Evolutionary conservation across 2,888 invertebrate species (phyloP).

Genomic region (Unio pictorum): DNA sequence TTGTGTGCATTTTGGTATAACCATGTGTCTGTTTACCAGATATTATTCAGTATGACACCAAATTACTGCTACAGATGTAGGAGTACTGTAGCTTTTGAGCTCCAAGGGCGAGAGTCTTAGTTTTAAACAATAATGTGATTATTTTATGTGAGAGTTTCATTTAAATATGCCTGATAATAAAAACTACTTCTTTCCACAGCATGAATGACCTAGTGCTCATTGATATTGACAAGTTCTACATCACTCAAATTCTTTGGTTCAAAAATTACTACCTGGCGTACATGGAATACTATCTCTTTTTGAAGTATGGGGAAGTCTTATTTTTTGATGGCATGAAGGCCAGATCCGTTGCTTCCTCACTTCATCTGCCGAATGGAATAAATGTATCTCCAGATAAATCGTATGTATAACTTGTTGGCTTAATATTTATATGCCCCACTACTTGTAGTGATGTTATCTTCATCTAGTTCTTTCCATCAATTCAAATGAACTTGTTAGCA

Average conservation of each 20-base stretch:
- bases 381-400: conserved; percentile 30
- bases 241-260: conserved; percentile 17
- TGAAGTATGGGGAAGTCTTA: conserved; percentile 18
- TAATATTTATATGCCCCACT: background rate
- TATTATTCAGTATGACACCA: too few species aligned
- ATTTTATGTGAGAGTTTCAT: too few species aligned
- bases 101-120: too few species aligned
- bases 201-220: conserved; percentile 35
- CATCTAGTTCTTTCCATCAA: too few species aligned
- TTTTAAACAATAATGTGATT: too few species aligned
- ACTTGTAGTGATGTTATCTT: too few species aligned
- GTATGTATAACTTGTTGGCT: conserved; percentile 16
- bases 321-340: conserved; percentile 29
- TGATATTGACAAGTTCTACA: conserved; percentile 27
- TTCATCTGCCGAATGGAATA: conserved; percentile 30
- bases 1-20: too few species aligned
- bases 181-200: conserved; percentile 12
- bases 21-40: too few species aligned
- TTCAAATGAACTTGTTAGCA: too few species aligned
- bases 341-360: conserved; percentile 17
- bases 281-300: conserved; percentile 6
- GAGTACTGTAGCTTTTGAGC: too few species aligned
- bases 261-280: conserved; percentile 1
- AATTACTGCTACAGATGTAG: too few species aligned
- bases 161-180: too few species aligned